Evolutionary conservation across 2,888 invertebrate genomes (phyloP), one percentile per base, ranked within the genome.

Genomic region (Autographa pulchrina): DNA sequence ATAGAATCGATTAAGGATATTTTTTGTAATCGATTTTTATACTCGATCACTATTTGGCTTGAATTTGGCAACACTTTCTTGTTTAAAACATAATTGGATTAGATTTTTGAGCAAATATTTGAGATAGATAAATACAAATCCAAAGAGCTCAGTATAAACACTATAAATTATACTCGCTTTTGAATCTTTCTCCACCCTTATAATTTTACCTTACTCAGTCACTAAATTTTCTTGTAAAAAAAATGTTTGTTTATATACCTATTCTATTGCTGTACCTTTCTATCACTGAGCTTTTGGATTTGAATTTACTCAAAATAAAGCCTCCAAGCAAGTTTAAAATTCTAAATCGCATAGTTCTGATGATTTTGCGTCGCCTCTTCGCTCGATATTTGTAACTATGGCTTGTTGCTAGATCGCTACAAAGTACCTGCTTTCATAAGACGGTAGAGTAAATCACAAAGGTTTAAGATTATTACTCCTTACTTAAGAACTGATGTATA

Each of bases 401-500:
- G 64, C 66, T 62, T 79, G 16, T 62, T n/a, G 16, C 77, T 77
- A 80, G 70, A n/a, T 48, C 70, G 70, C 77, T 80, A 80, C 77
- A 13, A 18, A 62, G 74, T 74, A 79, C 79, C 80, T 80, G 71
- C 58, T 58, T 75, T 32, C 13, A 70, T 54, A n/a, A 68, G 38
- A 68, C 65, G 68, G 63, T 14, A 35, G 35, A 35, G 35, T 35
- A 58, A 70, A 68, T 73, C 68, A 78, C 68, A 68, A 68, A 66
- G 48, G 52, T 62, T 62, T 62, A 14, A 64, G 59, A 78, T 60
- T 68, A 59, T 38, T 70, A 62, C 9, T n/a, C n/a, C 48, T 48
- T n/a, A 48, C 48, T n/a, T 6, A n/a, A n/a, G n/a, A n/a, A 48
- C 48, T n/a, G 14, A 41, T 4, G 9, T 9, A 14, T 41, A 11